Evolutionary conservation across 2,888 invertebrate genomes (phyloP).

Genomic region (Lepetodrilus schrolli): DNA sequence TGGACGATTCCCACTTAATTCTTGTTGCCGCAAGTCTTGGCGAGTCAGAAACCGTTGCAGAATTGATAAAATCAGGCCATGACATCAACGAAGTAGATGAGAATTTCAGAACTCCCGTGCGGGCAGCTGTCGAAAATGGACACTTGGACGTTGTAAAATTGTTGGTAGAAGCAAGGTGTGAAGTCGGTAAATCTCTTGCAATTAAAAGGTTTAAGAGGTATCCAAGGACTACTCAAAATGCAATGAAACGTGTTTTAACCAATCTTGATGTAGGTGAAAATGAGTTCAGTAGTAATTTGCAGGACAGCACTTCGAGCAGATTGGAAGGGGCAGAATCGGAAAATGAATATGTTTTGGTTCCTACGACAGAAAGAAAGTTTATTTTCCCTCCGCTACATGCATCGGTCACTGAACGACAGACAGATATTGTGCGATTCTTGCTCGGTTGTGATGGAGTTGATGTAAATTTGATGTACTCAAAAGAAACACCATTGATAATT

Average conservation of each 20-base stretch:
- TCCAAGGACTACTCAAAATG: too few species aligned
- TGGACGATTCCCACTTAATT: neutral
- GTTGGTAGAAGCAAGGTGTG: neutral
- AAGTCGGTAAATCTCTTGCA: neutral
- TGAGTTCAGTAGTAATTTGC: neutral
- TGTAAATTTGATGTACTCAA: neutral
- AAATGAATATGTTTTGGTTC: neutral
- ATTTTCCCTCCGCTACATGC: neutral
- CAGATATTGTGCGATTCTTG: neutral
- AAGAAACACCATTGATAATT: slow-evolving; percentile 15
- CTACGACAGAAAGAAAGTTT: too few species aligned
- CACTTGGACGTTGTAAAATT: neutral
- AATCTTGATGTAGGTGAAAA: neutral
- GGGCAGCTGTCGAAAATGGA: neutral
- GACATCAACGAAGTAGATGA: neutral
- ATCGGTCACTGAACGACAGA: neutral
- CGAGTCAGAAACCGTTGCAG: neutral
- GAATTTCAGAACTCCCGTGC: neutral
- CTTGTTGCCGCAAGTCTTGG: neutral
- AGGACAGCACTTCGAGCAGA: neutral
- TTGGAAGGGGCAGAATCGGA: neutral
- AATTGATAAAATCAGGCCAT: neutral
- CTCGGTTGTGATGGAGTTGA: neutral
- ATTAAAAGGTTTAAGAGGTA: too few species aligned
- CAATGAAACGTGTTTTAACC: too few species aligned